Base-by-base conservation (phyloP, 2,797 vertebrate genomes). In the Antennarius maculatus region DNA sequence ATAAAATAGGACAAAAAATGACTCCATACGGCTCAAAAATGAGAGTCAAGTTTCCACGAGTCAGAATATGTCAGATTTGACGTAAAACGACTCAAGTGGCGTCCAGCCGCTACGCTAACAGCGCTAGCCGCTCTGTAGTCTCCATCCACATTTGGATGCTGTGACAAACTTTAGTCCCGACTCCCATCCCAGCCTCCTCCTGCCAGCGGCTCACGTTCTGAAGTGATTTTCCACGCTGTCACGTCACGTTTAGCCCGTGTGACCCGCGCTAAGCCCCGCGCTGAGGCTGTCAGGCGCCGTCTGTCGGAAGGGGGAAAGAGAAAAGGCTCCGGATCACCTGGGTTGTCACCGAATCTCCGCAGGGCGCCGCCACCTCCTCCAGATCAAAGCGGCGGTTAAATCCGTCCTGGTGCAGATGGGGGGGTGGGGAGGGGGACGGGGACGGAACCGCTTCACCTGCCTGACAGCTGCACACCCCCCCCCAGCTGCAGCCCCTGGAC, bases 361-460 rank as follows among this genome's bases (percentile, higher is more conserved):
- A 58, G 66, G 55, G 67, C 62, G 59, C 74, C 66, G 72, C 72
- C 73, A 75, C 69, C 69, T 60, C 65, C 14, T 1, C 1, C 18
- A 88, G 86, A 91, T 92, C 88, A 92, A 91, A 92, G 87, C 76
- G 58, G 66, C 31, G 65, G 81, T 71, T 23, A 85, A 85, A 88
- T 88, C 77, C 60, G 11, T 69, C 81, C 60, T 57, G 63, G 69
- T 72, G 78, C 51, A 34, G 76, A 71, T 43, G 51, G 67, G 70
- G 69, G 70, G 73, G 54, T 69, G 54, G 58, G 23, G 23, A 23
- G 67, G 70, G 69, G 70, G 73, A 52, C 67, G 54, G 58, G 23
- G 23, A 23, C 23, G 23, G 23, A 23, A 23, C 23, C 23, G 23
- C 23, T 55, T 18, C 69, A 34, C 31, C 74, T 14, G 79, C 82